Evolutionary conservation across 2,113 vertebrate species (phyloP), one percentile per base, ranked within the genome.

Genomic region (Poeciliopsis occidentalis): DNA sequence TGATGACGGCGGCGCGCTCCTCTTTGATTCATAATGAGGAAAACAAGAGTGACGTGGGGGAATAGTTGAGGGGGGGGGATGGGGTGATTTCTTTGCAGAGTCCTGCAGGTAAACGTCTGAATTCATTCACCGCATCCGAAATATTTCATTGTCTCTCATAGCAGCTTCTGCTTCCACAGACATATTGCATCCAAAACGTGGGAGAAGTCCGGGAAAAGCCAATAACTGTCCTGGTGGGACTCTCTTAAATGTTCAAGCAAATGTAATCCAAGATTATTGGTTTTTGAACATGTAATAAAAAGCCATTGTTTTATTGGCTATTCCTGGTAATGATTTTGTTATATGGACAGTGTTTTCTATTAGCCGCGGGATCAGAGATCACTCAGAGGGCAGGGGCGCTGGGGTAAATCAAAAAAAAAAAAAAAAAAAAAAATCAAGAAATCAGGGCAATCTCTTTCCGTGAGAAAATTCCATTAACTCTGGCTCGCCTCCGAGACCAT

Each of bases 251-350:
- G 82, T 86, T 90, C 83, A 89, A 85, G 71, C 82, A 83, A 88
- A 93, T 92, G 78, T 67, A 78, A 93, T 92, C 79, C 76, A 60
- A 85, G 85, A 81, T 91, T 93, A 93, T 91, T 91, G 91, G 82
- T 87, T 91, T 91, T 81, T 91, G 88, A 92, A 92, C 87, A 88
- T 92, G 87, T 87, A 92, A 94, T 94, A 92, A 93, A 95, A 93
- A 84, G 79, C 83, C 86, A 79, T 90, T 81, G 87, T 89, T 91
- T 92, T 91, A 94, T 92, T 92, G 78, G 89, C 90, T 93, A 86
- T 90, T 87, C 79, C 84, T 88, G 88, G 77, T 90, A 87, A 89
- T 71, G 73, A 75, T 91, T 92, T 79, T 84, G 84, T 85, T 87
- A 69, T 88, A 88, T 41, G 86, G 90, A 89, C 86, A 67, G 88